Percentiles rank a stretch among this genome's conserved stretches.
Conservation (phyloP, 1,140 invertebrate species). For the Anoplophora glabripennis region DNA sequence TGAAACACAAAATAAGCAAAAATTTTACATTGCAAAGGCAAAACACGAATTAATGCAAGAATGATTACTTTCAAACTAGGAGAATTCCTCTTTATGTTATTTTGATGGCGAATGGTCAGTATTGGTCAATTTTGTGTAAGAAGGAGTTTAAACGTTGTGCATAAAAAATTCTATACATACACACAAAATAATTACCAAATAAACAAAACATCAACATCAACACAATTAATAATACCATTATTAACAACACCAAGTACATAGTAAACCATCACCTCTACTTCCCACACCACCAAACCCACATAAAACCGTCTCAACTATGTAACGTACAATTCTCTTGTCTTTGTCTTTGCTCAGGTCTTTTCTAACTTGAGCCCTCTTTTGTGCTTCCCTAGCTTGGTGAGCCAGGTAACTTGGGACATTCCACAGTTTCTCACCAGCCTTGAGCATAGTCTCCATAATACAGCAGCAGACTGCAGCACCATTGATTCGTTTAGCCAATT, state of each 20-base stretch:
- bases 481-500: conserved; percentile 41
- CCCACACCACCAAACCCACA: conserved; percentile 30
- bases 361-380: conserved; percentile 39
- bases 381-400: conserved; percentile 60
- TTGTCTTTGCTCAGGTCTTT: conserved; percentile 41
- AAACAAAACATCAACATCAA: too few relatives aligned
- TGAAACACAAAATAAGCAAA: too few relatives aligned
- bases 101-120: conserved; percentile 1
- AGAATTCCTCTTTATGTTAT: too few relatives aligned
- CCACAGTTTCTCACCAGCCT: conserved; percentile 65
- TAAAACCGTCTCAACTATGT: conserved; percentile 28
- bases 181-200: too few relatives aligned
- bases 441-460: conserved; percentile 43
- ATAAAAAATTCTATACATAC: neutral
- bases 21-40: too few relatives aligned
- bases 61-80: too few relatives aligned
- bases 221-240: conserved; percentile 8
- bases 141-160: neutral
- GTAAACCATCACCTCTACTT: conserved; percentile 27
- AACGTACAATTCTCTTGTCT: conserved; percentile 43
- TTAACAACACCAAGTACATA: conserved; percentile 21
- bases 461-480: conserved; percentile 42
- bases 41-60: too few relatives aligned
- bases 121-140: too few relatives aligned
- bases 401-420: conserved; percentile 70